These are phyloP conservation scores for Gymnopithys bicolor DNA, from an alignment of 2,797 vertebrate genomes.

Conservation along the genomic window DNA sequence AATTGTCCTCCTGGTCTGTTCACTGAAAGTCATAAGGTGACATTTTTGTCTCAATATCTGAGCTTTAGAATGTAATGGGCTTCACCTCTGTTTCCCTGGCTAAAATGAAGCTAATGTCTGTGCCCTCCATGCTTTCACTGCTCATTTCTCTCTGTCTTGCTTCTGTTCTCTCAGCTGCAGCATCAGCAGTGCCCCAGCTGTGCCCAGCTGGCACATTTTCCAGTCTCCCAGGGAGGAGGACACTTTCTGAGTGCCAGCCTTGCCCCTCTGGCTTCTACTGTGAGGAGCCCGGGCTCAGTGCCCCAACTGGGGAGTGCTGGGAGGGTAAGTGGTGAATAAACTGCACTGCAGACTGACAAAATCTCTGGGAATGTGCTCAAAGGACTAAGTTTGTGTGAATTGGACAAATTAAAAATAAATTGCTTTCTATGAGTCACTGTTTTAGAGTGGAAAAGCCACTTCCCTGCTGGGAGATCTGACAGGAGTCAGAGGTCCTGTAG, in stretches of 20 bases:
- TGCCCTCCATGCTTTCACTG: neutral
- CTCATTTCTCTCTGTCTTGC: neutral
- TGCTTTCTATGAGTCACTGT: neutral
- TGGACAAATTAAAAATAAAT: neutral
- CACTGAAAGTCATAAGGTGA: neutral
- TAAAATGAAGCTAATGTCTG: neutral
- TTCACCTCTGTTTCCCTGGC: neutral
- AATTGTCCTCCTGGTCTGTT: neutral
- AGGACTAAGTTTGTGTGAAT: neutral
- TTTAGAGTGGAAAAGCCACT: neutral
- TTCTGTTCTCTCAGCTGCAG: conserved; percentile 76
- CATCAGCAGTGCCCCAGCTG: conserved; percentile 78
- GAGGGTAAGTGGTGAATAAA: conserved; percentile 74
- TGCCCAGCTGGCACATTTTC: conserved; percentile 91
- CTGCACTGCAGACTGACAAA: neutral
- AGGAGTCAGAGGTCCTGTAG: neutral
- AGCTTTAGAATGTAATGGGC: neutral
- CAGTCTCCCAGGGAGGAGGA: conserved; percentile 72
- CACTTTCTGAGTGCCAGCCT: conserved; percentile 78
- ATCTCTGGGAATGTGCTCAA: neutral
- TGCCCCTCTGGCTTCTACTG: conserved; percentile 89
- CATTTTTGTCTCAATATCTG: neutral
- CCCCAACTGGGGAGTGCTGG: conserved; percentile 84
- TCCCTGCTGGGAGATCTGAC: neutral
- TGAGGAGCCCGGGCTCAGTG: conserved; percentile 76